Evolutionary conservation across 1,140 invertebrate genomes (phyloP), one percentile per base, ranked within the genome.

Genomic region (Plectus sambesii): DNA sequence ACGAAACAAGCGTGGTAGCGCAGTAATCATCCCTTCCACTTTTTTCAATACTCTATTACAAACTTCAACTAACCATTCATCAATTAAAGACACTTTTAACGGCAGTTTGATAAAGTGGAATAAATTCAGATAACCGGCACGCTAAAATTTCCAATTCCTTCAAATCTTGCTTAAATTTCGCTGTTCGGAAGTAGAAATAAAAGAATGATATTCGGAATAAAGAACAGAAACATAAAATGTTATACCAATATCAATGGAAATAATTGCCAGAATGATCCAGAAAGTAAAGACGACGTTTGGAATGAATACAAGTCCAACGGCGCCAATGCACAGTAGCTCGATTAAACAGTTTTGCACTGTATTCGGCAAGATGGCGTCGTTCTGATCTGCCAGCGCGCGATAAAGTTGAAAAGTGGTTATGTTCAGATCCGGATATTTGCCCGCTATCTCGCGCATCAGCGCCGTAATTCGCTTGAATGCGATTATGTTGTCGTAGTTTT

Each of bases 241-340:
- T 15, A 23, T 29, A 42, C 73, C 89, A 4, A 84, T 71, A 70
- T 94, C 87, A 51, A 97, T 94, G 1, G 87, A 92, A 12, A 93
- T 79, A 30, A 97, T 92, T 53, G 87, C 88, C 53, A 93, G 83
- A 2, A 87, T 87, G 0, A 97, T 87, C 84, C 88, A 93, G 3
- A 94, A 70, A 0, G 86, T 86, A 63, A 89, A 90, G 3, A 89
- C 69, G 6, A 89, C 78, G 62, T 92, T 90, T 0, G 90, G 90
- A 33, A 97, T 93, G 66, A 96, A 94, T 37, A 96, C 79, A 56
- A 92, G 82, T 0, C 87, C 87, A n/a, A 93, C 85, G 22, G 92
- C 73, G 80, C 92, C 88, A 87, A 96, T 93, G 33, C 87, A 83
- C 0, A 82, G 71, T 0, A n/a, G n/a, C n/a, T n/a, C n/a, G n/a